A percentile compares a stretch with the other conserved stretches of the same genome.
Evolutionary conservation across 2,113 vertebrate species (phyloP).

Genomic region (Turdus rufiventris): DNA sequence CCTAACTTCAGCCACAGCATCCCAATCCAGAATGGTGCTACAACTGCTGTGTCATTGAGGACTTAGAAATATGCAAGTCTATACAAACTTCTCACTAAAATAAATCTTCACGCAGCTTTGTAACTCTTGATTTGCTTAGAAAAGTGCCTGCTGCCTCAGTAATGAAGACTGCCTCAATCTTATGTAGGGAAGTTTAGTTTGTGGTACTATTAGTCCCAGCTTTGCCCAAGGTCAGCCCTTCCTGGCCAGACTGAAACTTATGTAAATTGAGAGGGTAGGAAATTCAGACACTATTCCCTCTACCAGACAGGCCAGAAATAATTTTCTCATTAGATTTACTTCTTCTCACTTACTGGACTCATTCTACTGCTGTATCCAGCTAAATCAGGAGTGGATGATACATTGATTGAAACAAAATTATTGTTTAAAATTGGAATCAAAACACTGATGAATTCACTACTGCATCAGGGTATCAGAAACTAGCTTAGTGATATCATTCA

Average conservation of each 20-base stretch:
- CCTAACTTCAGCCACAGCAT: neutral
- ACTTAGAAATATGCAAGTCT: neutral
- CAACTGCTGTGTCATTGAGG: neutral
- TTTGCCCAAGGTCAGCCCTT: neutral
- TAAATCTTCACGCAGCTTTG: neutral
- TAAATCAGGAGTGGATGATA: neutral
- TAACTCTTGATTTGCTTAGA: neutral
- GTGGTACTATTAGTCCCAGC: neutral
- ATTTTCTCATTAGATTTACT: neutral
- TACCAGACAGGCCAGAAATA: neutral
- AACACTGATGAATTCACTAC: neutral
- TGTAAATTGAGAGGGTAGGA: rapidly evolving
- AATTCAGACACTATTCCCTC: neutral
- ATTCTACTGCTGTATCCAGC: neutral
- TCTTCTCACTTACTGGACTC: neutral
- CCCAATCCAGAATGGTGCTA: neutral
- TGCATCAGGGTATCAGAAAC: neutral
- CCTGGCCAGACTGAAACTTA: neutral
- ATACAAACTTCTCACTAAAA: neutral
- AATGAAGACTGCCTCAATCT: neutral
- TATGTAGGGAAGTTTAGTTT: rapidly evolving
- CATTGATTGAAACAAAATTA: neutral
- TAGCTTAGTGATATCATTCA: neutral
- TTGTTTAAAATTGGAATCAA: neutral
- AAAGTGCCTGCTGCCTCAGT: neutral